A percentile compares a stretch with the other conserved stretches of the same genome.
These are phyloP conservation scores for Ligdia adustata DNA, from an alignment of 2,888 invertebrate genomes.

Conservation along the genomic window DNA sequence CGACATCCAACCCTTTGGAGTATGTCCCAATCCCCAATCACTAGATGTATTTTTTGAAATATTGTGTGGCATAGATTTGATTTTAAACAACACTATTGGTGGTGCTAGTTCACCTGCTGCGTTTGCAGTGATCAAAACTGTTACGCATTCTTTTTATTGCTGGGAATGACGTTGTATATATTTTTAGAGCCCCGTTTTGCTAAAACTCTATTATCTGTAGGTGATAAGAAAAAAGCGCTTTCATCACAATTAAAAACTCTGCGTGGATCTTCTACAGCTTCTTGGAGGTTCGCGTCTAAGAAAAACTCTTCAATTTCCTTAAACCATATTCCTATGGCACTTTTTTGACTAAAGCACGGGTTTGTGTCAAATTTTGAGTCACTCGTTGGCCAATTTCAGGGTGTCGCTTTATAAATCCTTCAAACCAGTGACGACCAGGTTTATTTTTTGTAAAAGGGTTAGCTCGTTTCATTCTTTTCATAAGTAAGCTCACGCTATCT, in stretches of 20 bases:
- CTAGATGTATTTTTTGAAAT: neutral
- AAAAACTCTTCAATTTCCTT: neutral
- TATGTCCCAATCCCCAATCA: neutral
- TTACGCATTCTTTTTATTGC: neutral
- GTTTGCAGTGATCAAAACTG: neutral
- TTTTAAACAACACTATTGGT: neutral
- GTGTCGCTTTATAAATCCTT: neutral
- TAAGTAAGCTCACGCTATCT: neutral
- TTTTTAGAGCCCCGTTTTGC: neutral
- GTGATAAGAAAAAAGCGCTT: neutral
- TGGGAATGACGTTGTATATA: neutral
- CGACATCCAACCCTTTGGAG: slow-evolving; percentile 3
- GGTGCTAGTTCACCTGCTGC: neutral
- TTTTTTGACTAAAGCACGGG: neutral
- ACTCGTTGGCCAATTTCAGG: slow-evolving; percentile 1
- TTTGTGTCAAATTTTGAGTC: slow-evolving; percentile 6
- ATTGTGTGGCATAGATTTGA: neutral
- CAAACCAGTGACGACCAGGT: neutral
- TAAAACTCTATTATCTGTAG: neutral
- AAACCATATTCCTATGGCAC: neutral
- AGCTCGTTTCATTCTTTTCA: neutral
- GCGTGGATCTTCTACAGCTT: neutral
- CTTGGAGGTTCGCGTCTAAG: neutral
- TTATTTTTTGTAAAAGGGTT: neutral
- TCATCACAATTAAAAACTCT: neutral